phyloP scores from a whole-genome alignment of 1,140 invertebrate species.

The Dinothrombium tinctorium region DNA sequence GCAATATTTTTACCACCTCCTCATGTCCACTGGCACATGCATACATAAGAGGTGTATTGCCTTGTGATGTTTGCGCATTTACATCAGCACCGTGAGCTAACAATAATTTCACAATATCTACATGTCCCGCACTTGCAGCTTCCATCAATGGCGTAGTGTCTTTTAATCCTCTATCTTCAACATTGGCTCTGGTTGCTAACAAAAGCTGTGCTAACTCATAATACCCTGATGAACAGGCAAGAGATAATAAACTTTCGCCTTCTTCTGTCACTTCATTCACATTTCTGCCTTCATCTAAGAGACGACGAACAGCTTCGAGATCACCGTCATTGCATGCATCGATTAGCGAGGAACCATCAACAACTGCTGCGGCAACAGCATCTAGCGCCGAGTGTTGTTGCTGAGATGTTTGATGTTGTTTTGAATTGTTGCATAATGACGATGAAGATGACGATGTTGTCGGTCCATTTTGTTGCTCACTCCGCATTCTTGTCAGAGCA shows the following conservation, averaged over 20 bases:
- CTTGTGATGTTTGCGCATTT: conserved; percentile 81
- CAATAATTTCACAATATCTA: conserved; percentile 74
- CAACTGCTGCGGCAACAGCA: no score
- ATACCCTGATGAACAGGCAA: conserved; percentile 78
- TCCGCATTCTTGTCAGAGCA: conserved; percentile 75
- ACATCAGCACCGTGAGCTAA: conserved; percentile 79
- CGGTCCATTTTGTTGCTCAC: conserved; percentile 47
- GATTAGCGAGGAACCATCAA: conserved; percentile 26
- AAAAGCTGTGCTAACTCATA: conserved; percentile 82
- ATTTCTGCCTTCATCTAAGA: conserved; percentile 68
- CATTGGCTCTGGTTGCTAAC: conserved; percentile 86
- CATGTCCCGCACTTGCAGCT: conserved; percentile 75
- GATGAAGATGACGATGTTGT: conserved; percentile 18
- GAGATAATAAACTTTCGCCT: conserved; percentile 53
- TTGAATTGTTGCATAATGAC: conserved; percentile 12
- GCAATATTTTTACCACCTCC: conserved; percentile 58
- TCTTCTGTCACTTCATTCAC: conserved; percentile 80
- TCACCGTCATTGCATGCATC: conserved; percentile 79
- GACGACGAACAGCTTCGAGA: conserved; percentile 48
- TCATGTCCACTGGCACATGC: conserved; percentile 87
- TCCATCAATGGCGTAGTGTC: conserved; percentile 95
- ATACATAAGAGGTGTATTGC: conserved; percentile 95
- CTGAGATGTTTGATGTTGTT: background rate
- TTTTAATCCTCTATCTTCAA: conserved; percentile 81
- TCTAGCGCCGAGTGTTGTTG: no score